A percentile compares a stretch with the other conserved stretches of the same genome.
Conservation (phyloP, 2,797 vertebrate genomes). For the Orientallactaga sibirica region DNA sequence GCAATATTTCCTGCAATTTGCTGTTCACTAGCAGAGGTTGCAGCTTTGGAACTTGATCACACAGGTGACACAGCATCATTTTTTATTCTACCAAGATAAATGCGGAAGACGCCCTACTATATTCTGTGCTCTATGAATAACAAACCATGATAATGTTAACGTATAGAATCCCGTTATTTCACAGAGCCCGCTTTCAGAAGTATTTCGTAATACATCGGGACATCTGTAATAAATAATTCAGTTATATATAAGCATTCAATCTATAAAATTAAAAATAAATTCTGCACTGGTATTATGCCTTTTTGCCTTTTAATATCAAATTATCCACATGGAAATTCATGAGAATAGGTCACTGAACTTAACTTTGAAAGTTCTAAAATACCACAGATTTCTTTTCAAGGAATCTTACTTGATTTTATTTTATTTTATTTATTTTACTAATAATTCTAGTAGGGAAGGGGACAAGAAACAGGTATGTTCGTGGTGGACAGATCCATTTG, state of each 20-base stretch:
- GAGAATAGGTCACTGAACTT: slow-evolving; percentile 20
- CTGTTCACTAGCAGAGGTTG: neutral
- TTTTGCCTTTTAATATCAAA: slow-evolving; percentile 54
- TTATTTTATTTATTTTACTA: neutral
- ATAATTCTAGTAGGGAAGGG: neutral
- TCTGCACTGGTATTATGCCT: neutral
- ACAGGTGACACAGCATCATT: neutral
- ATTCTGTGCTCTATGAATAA: slow-evolving; percentile 3
- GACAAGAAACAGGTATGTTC: neutral
- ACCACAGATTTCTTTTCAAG: slow-evolving; percentile 41
- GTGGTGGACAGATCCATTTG: neutral
- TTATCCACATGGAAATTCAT: slow-evolving; percentile 8
- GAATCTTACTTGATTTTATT: slow-evolving; percentile 16
- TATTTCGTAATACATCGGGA: slow-evolving; percentile 40
- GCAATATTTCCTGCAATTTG: slow-evolving; percentile 21
- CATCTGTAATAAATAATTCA: neutral
- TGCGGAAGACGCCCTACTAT: neutral
- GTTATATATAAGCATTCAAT: slow-evolving; percentile 50
- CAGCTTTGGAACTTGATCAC: neutral
- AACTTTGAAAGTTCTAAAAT: slow-evolving; percentile 20
- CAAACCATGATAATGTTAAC: neutral
- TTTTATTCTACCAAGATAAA: neutral
- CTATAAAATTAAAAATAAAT: neutral
- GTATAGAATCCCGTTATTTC: slow-evolving; percentile 37
- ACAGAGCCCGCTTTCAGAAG: slow-evolving; percentile 26